These are phyloP conservation scores for Pseudomyrmex sp. DNA, from an alignment of 1,140 invertebrate genomes.

Conservation along the genomic window DNA sequence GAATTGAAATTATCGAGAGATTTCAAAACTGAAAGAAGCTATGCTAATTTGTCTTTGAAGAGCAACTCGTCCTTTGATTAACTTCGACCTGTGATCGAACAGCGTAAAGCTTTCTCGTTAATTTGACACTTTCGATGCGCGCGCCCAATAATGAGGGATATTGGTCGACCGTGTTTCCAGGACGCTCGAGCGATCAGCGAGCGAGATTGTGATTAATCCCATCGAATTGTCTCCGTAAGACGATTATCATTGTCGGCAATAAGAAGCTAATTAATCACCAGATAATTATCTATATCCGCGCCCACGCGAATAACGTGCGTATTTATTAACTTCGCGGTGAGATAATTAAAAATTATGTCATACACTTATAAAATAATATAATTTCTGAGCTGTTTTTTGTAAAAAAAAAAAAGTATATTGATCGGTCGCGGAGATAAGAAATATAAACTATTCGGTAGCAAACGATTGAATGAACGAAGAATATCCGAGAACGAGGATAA, in stretches of 20 bases:
- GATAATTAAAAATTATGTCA: slow-evolving; percentile 16
- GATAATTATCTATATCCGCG: background rate
- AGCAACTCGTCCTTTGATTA: slow-evolving; percentile 34
- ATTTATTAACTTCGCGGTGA: background rate
- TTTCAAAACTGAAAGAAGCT: slow-evolving; percentile 22
- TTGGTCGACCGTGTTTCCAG: slow-evolving; percentile 40
- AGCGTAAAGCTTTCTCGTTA: slow-evolving; percentile 59
- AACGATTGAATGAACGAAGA: background rate
- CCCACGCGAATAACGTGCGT: background rate
- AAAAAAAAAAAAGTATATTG: background rate
- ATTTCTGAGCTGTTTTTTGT: background rate
- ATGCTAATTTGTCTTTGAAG: slow-evolving; percentile 40
- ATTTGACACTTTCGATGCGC: slow-evolving; percentile 57
- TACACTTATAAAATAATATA: background rate
- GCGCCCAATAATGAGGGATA: slow-evolving; percentile 54
- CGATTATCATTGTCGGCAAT: slow-evolving; percentile 48
- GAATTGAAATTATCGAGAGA: background rate
- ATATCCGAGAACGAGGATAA: slow-evolving; percentile 20
- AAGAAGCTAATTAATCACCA: slow-evolving; percentile 29
- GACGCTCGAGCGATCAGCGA: background rate
- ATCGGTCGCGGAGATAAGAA: background rate
- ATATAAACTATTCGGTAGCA: background rate
- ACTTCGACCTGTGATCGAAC: slow-evolving; percentile 43
- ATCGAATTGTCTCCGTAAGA: slow-evolving; percentile 38
- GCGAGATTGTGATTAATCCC: slow-evolving; percentile 47